Percentiles rank a stretch among this genome's conserved stretches.
Evolutionary conservation across 2,113 vertebrate genomes (phyloP).

Genomic region (Plestiodon gilberti): DNA sequence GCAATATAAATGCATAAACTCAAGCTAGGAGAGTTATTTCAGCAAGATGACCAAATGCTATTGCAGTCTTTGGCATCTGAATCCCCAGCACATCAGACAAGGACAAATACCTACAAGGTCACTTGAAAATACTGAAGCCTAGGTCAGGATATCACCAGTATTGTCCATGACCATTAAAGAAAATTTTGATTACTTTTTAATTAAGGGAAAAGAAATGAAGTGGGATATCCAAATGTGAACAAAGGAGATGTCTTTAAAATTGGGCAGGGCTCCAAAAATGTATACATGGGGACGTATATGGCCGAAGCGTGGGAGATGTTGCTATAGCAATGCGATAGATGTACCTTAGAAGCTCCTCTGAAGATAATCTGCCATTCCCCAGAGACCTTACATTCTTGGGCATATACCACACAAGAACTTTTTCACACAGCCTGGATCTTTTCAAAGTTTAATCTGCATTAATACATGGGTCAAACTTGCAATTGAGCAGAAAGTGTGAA

Average conservation of each 20-base stretch:
- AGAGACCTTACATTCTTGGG: conserved; percentile 27
- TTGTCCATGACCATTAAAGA: too few relatives aligned
- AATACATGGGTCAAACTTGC: conserved; percentile 46
- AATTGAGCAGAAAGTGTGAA: conserved; percentile 52
- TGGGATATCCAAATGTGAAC: too few relatives aligned
- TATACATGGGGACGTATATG: neutral
- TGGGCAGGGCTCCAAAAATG: neutral
- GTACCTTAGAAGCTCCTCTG: neutral
- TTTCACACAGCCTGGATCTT: conserved; percentile 26
- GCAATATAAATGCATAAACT: neutral
- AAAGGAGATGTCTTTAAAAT: neutral
- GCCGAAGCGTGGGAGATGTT: neutral
- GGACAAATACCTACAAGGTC: neutral
- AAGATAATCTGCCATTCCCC: conserved; percentile 14
- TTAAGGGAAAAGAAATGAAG: neutral
- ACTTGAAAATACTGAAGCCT: neutral
- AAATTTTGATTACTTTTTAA: neutral
- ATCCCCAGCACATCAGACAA: neutral
- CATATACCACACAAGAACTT: neutral
- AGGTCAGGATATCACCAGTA: neutral
- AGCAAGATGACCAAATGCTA: neutral
- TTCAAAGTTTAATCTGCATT: conserved; percentile 45
- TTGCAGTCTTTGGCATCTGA: neutral
- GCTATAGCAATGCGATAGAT: neutral
- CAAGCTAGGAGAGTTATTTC: neutral